Evolutionary conservation across 2,888 invertebrate genomes (phyloP).

Genomic region (Opisthograptis luteolata): DNA sequence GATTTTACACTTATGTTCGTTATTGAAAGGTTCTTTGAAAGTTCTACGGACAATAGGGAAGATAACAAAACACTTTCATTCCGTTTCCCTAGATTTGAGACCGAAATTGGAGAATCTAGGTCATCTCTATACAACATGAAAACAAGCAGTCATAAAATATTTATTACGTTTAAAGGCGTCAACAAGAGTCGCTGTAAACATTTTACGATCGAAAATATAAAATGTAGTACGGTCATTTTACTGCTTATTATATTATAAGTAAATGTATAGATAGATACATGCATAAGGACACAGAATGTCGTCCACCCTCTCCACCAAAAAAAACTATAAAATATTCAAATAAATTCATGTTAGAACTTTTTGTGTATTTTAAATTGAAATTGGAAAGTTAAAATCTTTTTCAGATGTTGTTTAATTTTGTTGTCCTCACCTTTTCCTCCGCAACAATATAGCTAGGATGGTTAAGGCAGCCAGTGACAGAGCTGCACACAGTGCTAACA

Average conservation of each 20-base stretch:
- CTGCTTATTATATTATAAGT: constrained; percentile 1
- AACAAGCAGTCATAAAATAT: constrained; percentile 16
- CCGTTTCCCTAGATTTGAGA: not conserved
- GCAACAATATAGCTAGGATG: constrained; percentile 83
- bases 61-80: not conserved
- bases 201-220: constrained; percentile 21
- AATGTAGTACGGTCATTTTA: constrained; percentile 16
- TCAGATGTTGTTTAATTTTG: no score
- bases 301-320: no score
- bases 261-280: no score
- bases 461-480: constrained; percentile 83
- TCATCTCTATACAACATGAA: constrained; percentile 14
- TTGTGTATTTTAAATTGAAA: not conserved
- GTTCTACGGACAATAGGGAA: no score
- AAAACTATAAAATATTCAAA: no score
- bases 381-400: not conserved
- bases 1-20: no score
- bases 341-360: no score
- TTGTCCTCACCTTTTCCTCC: constrained; percentile 77
- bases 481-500: constrained; percentile 83
- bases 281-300: no score
- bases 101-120: constrained; percentile 24
- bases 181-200: constrained; percentile 14
- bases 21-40: no score
- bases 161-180: constrained; percentile 16